Base-by-base conservation (phyloP, 30 jellyfish, hydroid and myxozoan species). In the Calvadosia cruxmelitensis region DNA sequence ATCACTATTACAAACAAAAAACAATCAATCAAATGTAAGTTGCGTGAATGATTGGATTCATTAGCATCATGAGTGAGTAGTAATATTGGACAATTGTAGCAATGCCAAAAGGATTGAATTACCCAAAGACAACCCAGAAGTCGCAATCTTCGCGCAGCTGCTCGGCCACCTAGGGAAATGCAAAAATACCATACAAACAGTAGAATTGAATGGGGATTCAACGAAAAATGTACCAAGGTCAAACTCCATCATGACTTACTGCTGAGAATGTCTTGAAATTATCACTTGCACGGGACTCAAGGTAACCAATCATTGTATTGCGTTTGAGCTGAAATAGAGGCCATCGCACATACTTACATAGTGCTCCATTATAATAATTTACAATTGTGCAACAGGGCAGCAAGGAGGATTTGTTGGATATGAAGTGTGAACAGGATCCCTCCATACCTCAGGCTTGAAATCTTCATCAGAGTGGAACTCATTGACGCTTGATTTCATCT, bases 101-200 rank as follows among this genome's bases (percentile, higher is more conserved):
- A n/a, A n/a, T n/a, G n/a, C n/a, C n/a, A n/a, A n/a, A n/a, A n/a
- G n/a, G n/a, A n/a, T n/a, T n/a, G n/a, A n/a, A n/a, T 75, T 62
- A 91, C 99, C 99, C 99, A 64, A 91, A 76, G 3, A 93, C 99
- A 78, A 82, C 99, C 74, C 86, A 63, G 36, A 91, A 91, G 28
- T 78, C 94, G 65, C 86, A 78, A 35, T 79, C 83, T 63, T 91
- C 95, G 26, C 93, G 74, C 67, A 91, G 73, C 26, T 78, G 93
- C 64, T 91, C 99, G 24, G 94, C 99, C 62, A 91, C 79, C 98
- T 88, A 69, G 1, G 42, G 13, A 20, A 10, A 26, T 23, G 31
- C 10, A 64, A 15, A 33, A 77, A 29, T 33, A n/a, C n/a, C n/a
- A n/a, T n/a, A n/a, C n/a, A n/a, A n/a, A n/a, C n/a, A n/a, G n/a